These are phyloP conservation scores for Corythaixoides concolor DNA, from an alignment of 2,113 vertebrate genomes.

Conservation along the genomic window DNA sequence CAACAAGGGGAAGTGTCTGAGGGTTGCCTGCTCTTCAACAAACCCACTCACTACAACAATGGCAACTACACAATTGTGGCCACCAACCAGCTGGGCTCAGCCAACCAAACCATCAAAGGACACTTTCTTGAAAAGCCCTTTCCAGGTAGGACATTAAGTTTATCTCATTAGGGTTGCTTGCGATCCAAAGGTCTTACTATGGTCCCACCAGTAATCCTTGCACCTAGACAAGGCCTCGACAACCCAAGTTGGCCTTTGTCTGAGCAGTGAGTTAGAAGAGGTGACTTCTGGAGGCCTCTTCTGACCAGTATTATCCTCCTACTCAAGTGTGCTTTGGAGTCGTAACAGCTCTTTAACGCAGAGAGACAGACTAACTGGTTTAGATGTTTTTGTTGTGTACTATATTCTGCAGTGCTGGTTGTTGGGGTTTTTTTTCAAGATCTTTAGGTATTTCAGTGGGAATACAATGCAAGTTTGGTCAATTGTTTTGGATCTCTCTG, in stretches of 20 bases:
- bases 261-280: background rate
- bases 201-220: background rate
- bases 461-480: background rate
- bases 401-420: background rate
- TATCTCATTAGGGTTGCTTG: background rate
- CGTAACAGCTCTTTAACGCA: background rate
- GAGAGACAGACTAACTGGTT: background rate
- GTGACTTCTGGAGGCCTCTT: background rate
- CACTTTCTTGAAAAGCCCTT: conserved; percentile 89
- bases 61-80: conserved; percentile 97
- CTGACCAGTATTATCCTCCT: background rate
- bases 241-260: background rate
- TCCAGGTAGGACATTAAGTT: conserved; percentile 71
- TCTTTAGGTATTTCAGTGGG: background rate
- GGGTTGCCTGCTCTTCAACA: conserved; percentile 93
- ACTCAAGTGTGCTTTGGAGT: background rate
- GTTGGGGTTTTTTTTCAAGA: background rate
- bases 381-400: background rate
- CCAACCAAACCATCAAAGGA: conserved; percentile 89
- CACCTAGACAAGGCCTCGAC: background rate
- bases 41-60: conserved; percentile 95
- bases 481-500: background rate
- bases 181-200: background rate
- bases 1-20: conserved; percentile 89
- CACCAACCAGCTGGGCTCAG: conserved; percentile 87